A percentile compares a stretch with the other conserved stretches of the same genome.
phyloP scores from a whole-genome alignment of 2,888 invertebrate species.

The Smittia sp. region DNA sequence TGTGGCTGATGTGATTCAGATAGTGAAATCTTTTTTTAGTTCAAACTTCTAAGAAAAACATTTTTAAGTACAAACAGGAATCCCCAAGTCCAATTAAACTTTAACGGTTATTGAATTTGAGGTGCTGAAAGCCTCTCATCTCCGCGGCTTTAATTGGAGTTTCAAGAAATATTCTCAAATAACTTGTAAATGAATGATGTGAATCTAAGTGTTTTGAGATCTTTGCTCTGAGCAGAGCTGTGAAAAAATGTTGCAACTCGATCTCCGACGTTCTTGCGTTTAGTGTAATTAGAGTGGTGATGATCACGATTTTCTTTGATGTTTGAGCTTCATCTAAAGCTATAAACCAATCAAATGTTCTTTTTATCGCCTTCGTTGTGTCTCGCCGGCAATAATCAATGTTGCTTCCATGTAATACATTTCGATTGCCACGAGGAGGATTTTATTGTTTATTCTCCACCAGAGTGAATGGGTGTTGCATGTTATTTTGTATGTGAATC shows the following conservation, averaged over 20 bases:
- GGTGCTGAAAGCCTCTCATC: constrained; percentile 24
- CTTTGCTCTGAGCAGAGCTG: neutral
- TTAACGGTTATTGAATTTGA: constrained; percentile 31
- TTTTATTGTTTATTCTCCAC: constrained; percentile 25
- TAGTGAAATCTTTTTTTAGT: neutral
- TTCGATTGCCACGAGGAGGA: neutral
- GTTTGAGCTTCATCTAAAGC: neutral
- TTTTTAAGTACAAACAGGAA: neutral
- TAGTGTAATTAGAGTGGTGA: neutral
- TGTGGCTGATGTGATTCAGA: neutral
- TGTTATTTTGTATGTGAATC: constrained; percentile 20
- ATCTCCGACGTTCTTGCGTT: neutral
- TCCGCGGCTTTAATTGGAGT: too few species aligned
- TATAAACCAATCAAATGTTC: neutral
- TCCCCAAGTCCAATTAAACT: constrained; percentile 16
- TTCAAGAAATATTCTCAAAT: neutral
- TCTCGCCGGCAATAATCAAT: constrained; percentile 38
- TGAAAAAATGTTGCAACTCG: neutral
- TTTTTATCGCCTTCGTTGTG: constrained; percentile 22
- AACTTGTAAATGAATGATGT: neutral
- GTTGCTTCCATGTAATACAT: constrained; percentile 36
- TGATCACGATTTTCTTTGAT: neutral
- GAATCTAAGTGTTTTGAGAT: neutral
- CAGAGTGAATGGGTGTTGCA: constrained; percentile 23
- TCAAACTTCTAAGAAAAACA: neutral